A percentile compares a stretch with the other conserved stretches of the same genome.
Evolutionary conservation across 2,888 invertebrate species (phyloP).

Genomic region (Morpho deidamia): DNA sequence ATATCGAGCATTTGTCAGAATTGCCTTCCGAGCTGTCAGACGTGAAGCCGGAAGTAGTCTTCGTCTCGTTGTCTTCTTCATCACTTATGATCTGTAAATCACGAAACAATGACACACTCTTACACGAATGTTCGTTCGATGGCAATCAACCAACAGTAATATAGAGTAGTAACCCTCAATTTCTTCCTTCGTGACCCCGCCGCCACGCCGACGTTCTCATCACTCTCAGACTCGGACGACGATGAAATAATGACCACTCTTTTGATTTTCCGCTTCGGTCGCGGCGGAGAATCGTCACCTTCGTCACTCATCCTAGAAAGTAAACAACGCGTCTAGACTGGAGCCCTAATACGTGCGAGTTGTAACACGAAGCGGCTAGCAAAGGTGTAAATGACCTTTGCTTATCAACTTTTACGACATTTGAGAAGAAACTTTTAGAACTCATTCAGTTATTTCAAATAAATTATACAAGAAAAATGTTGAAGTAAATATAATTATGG

Average conservation of each 20-base stretch:
- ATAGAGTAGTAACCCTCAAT: conserved; percentile 54
- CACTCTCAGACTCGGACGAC: conserved; percentile 63
- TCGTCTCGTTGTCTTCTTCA: conserved; percentile 56
- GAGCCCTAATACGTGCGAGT: neutral
- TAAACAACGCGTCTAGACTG: conserved; percentile 37
- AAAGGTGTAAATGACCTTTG: conserved; percentile 70
- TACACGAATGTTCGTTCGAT: neutral
- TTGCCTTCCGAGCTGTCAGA: conserved; percentile 83
- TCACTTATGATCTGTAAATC: conserved; percentile 75
- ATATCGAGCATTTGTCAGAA: conserved; percentile 94
- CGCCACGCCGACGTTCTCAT: conserved; percentile 55
- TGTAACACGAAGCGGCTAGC: conserved; percentile 59
- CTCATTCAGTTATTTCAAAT: conserved; percentile 46
- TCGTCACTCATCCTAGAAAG: conserved; percentile 61
- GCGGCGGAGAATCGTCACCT: conserved; percentile 51
- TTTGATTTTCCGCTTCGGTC: conserved; percentile 56
- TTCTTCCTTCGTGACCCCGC: conserved; percentile 62
- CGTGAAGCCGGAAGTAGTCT: conserved; percentile 52
- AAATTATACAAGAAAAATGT: conserved; percentile 36
- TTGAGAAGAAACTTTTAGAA: conserved; percentile 34
- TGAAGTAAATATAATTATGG: conserved; percentile 35
- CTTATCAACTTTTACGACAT: conserved; percentile 39
- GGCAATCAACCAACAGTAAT: neutral
- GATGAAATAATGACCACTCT: conserved; percentile 55
- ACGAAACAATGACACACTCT: neutral